Base-by-base conservation (phyloP, 2,888 invertebrate genomes). In the Timema podura region DNA sequence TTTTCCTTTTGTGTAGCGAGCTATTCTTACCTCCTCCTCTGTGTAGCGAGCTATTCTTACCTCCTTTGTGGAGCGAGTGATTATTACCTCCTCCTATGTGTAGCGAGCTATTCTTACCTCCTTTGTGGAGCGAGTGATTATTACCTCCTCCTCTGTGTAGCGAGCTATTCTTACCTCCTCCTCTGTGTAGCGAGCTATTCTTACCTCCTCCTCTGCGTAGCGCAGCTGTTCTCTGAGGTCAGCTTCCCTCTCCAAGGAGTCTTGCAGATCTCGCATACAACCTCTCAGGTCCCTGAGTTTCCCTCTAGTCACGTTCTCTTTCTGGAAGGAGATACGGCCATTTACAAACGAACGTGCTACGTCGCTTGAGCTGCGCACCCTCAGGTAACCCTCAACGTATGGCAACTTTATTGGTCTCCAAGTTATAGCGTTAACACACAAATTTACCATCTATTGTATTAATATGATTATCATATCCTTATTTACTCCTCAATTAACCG, bases 161-260 rank as follows among this genome's bases (percentile, higher is more conserved):
- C 30, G 30, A 30, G 30, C 3, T 30, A 30, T 30, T 30, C 1
- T 51, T n/a, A 13, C 51, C n/a, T 51, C 51, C 3, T 3, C 3
- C n/a, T 30, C 30, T 30, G 30, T 30, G 30, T 30, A 30, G 30
- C 30, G 30, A 30, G 30, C 3, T 30, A 30, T 30, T 30, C 30
- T 76, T 83, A 91, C 92, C 88, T 97, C 96, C 82, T 96, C 95
- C 81, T 97, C 96, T 13, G 96, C 91, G 81, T 95, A 96, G 74
- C 90, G 88, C 11, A 97, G 83, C 80, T 98, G 97, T 80, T 98
- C 97, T 69, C 94, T 87, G 15, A 97, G 83, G 83, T 98, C 97
- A 1, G 94, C 93, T 81, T 98, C 97, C 46, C 97, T 85, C 82
- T 98, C 97, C 73, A 95, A 83, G 2, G 95, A 93, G 82, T 96